phyloP scores from a whole-genome alignment of 30 jellyfish, hydroid and myxozoan genomes.

The Hydractinia echinata region DNA sequence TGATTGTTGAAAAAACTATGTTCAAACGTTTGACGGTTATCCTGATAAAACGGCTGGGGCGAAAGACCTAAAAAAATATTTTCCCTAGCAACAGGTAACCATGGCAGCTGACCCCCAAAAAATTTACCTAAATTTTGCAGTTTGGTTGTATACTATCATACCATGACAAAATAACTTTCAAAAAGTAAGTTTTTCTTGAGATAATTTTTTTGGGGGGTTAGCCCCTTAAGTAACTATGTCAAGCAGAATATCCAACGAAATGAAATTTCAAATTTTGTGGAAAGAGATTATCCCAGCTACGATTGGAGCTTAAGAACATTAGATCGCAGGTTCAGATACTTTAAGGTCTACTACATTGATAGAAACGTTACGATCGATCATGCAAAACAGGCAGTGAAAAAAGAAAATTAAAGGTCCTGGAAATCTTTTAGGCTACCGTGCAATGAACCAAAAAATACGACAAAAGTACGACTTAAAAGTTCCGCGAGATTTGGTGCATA shows the following conservation, averaged over 20 bases:
- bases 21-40: no score
- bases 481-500: conserved; percentile 37
- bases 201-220: no score
- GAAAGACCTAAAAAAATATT: no score
- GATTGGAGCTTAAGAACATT: conserved; percentile 61
- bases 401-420: conserved; percentile 57
- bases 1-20: no score
- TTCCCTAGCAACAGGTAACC: no score
- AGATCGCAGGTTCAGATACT: conserved; percentile 45
- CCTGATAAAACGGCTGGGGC: no score
- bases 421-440: conserved; percentile 32
- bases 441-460: conserved; percentile 37
- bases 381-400: conserved; percentile 18
- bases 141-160: no score
- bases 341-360: conserved; percentile 34
- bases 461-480: conserved; percentile 24
- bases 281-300: conserved; percentile 43
- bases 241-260: conserved; percentile 21
- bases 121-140: no score
- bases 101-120: no score
- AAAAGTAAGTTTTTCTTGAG: no score
- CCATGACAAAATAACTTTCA: no score
- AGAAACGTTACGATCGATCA: conserved; percentile 33
- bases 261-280: conserved; percentile 49
- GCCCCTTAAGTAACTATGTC: no score